A percentile compares a stretch with the other conserved stretches of the same genome.
Evolutionary conservation across 2,113 vertebrate species (phyloP).

Genomic region (Nyctibius bracteatus): DNA sequence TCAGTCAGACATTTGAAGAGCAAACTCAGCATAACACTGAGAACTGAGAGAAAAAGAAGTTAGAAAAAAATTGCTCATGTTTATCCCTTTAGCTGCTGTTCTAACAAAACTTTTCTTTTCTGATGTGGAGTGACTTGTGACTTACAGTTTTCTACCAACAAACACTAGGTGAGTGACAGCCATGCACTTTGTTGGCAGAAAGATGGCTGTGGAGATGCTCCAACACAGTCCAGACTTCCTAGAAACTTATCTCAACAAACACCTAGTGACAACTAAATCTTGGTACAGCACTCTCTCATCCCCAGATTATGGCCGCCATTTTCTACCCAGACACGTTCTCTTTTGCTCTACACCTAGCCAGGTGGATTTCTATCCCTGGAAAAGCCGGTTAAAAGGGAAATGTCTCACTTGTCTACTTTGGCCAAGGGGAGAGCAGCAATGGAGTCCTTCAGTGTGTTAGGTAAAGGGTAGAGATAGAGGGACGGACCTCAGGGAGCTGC

Average conservation of each 20-base stretch:
- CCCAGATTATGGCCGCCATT: neutral
- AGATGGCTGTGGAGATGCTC: neutral
- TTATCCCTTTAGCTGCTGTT: neutral
- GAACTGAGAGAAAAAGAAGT: neutral
- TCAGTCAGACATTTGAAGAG: neutral
- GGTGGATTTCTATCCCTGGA: neutral
- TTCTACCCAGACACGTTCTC: neutral
- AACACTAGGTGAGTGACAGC: neutral
- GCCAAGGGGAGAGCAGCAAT: neutral
- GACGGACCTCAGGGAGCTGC: neutral
- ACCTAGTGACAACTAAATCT: neutral
- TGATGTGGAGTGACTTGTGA: neutral
- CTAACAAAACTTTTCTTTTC: neutral
- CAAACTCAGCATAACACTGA: neutral
- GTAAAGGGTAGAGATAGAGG: neutral
- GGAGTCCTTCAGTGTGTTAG: neutral
- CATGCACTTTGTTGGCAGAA: neutral
- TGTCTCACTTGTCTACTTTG: neutral
- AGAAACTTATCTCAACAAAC: neutral
- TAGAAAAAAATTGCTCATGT: neutral
- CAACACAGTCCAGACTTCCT: neutral
- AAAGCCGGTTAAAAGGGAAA: neutral
- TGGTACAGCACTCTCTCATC: neutral
- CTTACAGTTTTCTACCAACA: neutral
- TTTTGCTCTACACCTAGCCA: neutral